A percentile compares a stretch with the other conserved stretches of the same genome.
phyloP scores from a whole-genome alignment of 2,888 invertebrate genomes.

The Rotaria sp. region DNA sequence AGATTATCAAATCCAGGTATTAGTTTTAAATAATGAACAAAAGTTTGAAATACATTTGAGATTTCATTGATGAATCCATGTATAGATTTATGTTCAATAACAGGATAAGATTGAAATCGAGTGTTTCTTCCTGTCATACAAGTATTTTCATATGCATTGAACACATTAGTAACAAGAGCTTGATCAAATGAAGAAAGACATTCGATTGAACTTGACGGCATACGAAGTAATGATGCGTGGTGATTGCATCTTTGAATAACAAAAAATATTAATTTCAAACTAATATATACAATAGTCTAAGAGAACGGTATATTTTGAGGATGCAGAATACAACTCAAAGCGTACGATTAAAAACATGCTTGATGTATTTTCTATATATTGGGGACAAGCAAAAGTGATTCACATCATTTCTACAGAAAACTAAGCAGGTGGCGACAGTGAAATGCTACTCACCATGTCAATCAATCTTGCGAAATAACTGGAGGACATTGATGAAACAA shows the following conservation, averaged over 20 bases:
- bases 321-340: too few species aligned
- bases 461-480: too few species aligned
- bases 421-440: too few species aligned
- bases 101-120: neutral
- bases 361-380: too few species aligned
- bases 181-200: neutral
- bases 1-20: neutral
- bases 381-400: too few species aligned
- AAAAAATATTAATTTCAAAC: too few species aligned
- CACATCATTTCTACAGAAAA: too few species aligned
- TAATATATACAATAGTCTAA: too few species aligned
- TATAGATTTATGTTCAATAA: neutral
- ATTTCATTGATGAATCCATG: neutral
- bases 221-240: neutral
- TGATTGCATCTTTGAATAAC: neutral
- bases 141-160: neutral
- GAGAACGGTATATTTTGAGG: too few species aligned
- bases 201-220: neutral
- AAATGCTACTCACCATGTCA: too few species aligned
- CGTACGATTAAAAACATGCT: too few species aligned
- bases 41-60: neutral
- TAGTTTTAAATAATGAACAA: neutral
- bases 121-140: neutral
- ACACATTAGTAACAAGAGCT: neutral
- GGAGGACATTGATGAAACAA: too few species aligned